Base-by-base conservation (phyloP, 1,140 invertebrate genomes). In the Zaprionus nigranus region DNA sequence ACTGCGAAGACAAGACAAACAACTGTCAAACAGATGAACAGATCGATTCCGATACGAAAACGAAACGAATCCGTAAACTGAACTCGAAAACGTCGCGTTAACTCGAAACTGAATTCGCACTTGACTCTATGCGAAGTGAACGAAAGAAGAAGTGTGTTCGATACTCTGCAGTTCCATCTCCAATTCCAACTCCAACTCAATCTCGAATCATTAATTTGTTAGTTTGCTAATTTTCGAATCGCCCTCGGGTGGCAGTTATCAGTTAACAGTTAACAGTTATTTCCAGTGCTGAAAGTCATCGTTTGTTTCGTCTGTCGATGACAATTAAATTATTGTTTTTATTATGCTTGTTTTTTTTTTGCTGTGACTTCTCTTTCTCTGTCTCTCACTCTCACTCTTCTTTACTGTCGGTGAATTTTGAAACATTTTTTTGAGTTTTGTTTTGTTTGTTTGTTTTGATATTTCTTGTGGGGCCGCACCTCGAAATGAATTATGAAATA, bases 401-500 rank as follows among this genome's bases (percentile, higher is more conserved):
- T 13, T 13, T 4, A 5, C 38, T n/a, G 13, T 40, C 24, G 13
- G 54, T 59, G 53, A 17, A 58, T 51, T 53, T 67, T 9, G 6
- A 66, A 60, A 73, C 36, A 73, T 57, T 57, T 20, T 28, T 64
- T 58, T 58, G 40, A 20, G 22, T 54, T 54, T 36, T 13, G 28
- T 40, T 69, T 63, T 57, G 28, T 66, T 46, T 20, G 6, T 65
- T 40, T 30, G 15, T n/a, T 53, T 46, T 63, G 3, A 34, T 66
- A 40, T 40, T 51, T 56, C 43, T 61, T 26, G 65, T 75, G 11
- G 38, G 57, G 22, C 38, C 58, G 65, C 65, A 46, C 49, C 26
- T 28, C 51, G 22, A 59, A 26, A 64, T 65, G 62, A 75, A 69
- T 67, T 78, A 81, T 78, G 51, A 86, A 76, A 70, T 63, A 66